These are phyloP conservation scores for Panthera uncia DNA, from an alignment of 2,113 vertebrate species.

Conservation along the genomic window DNA sequence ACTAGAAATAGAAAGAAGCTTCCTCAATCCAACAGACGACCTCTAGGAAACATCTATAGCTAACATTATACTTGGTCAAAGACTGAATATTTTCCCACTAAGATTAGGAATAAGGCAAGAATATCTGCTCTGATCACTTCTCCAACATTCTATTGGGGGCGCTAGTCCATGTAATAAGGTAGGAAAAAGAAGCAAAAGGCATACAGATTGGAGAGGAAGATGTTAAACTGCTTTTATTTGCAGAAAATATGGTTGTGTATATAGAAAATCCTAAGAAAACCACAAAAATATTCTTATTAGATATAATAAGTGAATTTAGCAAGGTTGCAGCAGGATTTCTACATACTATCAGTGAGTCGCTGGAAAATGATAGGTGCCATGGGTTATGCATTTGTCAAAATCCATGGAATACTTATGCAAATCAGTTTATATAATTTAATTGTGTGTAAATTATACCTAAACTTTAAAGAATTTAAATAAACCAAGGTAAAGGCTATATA, in stretches of 20 bases:
- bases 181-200: neutral
- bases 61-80: neutral
- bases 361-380: neutral
- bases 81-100: neutral
- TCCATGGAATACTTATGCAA: neutral
- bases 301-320: conserved; percentile 7
- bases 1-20: neutral
- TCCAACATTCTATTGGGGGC: neutral
- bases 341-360: neutral
- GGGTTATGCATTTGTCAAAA: neutral
- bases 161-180: neutral
- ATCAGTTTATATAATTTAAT: neutral
- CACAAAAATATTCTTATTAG: neutral
- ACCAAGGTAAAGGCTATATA: neutral
- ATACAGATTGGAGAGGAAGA: neutral
- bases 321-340: neutral
- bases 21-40: neutral
- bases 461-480: neutral
- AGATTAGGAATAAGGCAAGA: neutral
- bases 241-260: neutral
- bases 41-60: neutral
- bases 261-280: neutral
- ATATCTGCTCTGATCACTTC: neutral
- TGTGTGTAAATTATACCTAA: neutral
- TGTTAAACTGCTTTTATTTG: neutral